phyloP scores from a whole-genome alignment of 2,888 invertebrate species.

The Drosophila infuscata region DNA sequence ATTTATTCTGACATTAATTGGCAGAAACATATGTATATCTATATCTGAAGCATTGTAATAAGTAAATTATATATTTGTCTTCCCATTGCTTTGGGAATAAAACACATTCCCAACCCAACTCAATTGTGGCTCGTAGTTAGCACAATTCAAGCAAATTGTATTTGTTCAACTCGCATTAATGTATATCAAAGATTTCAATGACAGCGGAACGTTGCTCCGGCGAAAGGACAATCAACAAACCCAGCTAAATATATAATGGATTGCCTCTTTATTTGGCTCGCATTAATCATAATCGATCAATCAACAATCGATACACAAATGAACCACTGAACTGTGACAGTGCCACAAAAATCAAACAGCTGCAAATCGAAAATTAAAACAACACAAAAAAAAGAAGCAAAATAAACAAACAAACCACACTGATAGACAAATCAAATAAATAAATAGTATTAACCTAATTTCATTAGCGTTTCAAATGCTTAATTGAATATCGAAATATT shows the following conservation, averaged over 20 bases:
- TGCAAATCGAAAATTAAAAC: constrained; percentile 11
- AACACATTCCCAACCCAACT: not conserved
- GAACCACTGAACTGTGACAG: constrained; percentile 21
- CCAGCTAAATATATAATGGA: constrained; percentile 8
- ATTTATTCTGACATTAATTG: not conserved
- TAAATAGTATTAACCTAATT: constrained; percentile 10
- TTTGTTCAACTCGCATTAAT: not conserved
- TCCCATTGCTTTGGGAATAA: not conserved
- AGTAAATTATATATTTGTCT: not conserved
- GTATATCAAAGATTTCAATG: not conserved
- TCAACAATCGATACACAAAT: constrained; percentile 32
- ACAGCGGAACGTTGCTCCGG: not conserved
- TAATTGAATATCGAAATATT: constrained; percentile 24
- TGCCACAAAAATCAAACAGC: constrained; percentile 41
- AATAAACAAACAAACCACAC: not conserved
- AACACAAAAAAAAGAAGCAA: constrained; percentile 2
- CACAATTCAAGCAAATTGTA: constrained; percentile 4
- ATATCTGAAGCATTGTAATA: not conserved
- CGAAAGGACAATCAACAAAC: constrained; percentile 4
- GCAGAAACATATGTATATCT: not conserved
- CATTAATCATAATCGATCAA: constrained; percentile 53
- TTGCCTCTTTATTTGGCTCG: constrained; percentile 1
- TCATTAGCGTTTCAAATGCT: constrained; percentile 36
- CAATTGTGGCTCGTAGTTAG: not conserved
- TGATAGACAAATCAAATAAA: constrained; percentile 30